phyloP scores from a whole-genome alignment of 2,888 invertebrate species.

The Anarsia innoxiella region DNA sequence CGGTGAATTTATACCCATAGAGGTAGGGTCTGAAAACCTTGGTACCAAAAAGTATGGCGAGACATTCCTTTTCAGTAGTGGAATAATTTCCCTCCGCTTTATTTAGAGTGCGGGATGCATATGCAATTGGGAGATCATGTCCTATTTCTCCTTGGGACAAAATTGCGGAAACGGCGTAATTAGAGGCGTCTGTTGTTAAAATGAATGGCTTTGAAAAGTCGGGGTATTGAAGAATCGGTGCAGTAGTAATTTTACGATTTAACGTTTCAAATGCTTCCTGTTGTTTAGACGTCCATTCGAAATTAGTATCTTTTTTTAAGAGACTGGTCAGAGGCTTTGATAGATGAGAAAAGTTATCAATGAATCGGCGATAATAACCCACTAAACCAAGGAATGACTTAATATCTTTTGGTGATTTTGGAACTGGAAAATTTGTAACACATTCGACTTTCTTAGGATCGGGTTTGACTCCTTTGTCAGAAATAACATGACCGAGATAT shows the following conservation, averaged over 20 bases:
- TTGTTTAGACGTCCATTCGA: constrained; percentile 20
- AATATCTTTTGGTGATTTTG: constrained; percentile 21
- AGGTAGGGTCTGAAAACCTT: constrained; percentile 19
- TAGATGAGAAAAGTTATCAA: constrained; percentile 29
- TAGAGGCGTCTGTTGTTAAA: constrained; percentile 27
- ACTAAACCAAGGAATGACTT: constrained; percentile 33
- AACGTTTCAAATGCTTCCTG: constrained; percentile 19
- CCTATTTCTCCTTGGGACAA: constrained; percentile 16
- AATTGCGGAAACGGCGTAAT: constrained; percentile 18
- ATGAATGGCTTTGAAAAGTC: constrained; percentile 25
- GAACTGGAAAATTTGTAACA: constrained; percentile 18
- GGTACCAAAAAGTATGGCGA: constrained; percentile 13
- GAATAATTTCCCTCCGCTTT: constrained; percentile 23
- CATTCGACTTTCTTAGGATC: constrained; percentile 21
- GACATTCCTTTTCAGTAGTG: constrained; percentile 5
- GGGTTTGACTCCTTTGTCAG: constrained; percentile 20
- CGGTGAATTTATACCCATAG: constrained; percentile 12
- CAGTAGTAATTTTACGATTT: constrained; percentile 18
- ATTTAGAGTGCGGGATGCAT: constrained; percentile 24
- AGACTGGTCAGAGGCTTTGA: constrained; percentile 23
- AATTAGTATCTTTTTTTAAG: constrained; percentile 20
- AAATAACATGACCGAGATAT: constrained; percentile 19
- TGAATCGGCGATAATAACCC: constrained; percentile 40
- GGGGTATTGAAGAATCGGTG: constrained; percentile 24
- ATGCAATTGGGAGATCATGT: constrained; percentile 15